These are phyloP conservation scores for Pemphredon lugubris DNA, from an alignment of 2,888 invertebrate species.

Conservation along the genomic window DNA sequence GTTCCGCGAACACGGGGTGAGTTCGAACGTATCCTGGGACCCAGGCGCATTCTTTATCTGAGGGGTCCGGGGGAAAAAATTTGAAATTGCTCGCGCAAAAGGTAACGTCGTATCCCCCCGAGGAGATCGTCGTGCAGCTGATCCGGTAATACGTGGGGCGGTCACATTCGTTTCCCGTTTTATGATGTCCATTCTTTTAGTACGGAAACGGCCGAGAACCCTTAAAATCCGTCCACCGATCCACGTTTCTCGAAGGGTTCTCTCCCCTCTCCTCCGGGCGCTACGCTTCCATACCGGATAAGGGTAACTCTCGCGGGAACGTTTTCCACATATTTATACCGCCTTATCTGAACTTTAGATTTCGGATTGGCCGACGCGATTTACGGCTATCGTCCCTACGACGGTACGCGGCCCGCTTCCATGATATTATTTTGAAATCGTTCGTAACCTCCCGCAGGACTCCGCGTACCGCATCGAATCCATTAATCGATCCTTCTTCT, in stretches of 20 bases:
- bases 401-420: conserved; percentile 36
- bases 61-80: neutral
- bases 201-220: conserved; percentile 21
- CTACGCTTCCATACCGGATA: neutral
- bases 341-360: conserved; percentile 69
- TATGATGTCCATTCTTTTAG: conserved; percentile 51
- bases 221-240: conserved; percentile 50
- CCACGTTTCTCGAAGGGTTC: conserved; percentile 27
- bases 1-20: too few relatives aligned
- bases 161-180: conserved; percentile 39
- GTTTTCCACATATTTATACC: conserved; percentile 78
- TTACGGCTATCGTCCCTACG: conserved; percentile 57
- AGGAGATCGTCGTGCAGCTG: conserved; percentile 9
- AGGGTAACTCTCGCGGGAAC: conserved; percentile 69
- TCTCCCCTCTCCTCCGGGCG: conserved; percentile 3
- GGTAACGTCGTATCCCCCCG: conserved; percentile 8
- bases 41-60: neutral
- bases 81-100: conserved; percentile 7
- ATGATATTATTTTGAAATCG: conserved; percentile 14
- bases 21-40: too few relatives aligned
- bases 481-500: too few relatives aligned
- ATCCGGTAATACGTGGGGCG: conserved; percentile 28
- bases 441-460: neutral
- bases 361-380: conserved; percentile 65
- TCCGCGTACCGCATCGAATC: too few relatives aligned